phyloP scores from a whole-genome alignment of 1,140 invertebrate genomes.

The Tenebrio molitor region DNA sequence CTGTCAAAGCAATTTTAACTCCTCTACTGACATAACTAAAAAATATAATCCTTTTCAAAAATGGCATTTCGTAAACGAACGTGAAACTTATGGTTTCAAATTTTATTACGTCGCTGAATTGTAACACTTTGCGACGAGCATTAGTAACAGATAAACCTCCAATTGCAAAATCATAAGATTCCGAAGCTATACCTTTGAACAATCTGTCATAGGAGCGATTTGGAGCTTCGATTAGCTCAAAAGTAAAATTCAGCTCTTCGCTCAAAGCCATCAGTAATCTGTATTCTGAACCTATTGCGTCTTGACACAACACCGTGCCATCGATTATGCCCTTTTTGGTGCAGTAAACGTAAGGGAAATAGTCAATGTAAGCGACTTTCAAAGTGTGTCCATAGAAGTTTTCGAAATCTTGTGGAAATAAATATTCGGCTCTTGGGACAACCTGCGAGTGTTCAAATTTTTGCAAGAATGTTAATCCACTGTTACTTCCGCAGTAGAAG shows the following conservation, averaged over 20 bases:
- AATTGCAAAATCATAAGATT: not conserved
- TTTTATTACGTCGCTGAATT: not conserved
- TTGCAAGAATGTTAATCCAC: not conserved
- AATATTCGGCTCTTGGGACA: not conserved
- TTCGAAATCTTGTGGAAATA: not conserved
- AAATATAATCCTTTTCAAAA: not conserved
- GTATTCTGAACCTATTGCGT: not conserved
- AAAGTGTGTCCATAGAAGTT: not conserved
- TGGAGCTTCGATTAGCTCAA: not conserved
- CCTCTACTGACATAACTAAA: too few relatives aligned
- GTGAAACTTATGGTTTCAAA: not conserved
- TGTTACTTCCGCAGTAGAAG: conserved; percentile 1
- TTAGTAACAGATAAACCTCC: not conserved
- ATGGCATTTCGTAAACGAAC: not conserved
- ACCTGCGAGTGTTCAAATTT: not conserved
- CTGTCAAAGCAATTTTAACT: too few relatives aligned
- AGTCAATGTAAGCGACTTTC: not conserved
- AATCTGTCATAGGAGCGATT: not conserved
- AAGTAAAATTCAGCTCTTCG: not conserved
- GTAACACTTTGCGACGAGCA: not conserved
- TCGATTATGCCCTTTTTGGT: not conserved
- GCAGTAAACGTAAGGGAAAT: not conserved
- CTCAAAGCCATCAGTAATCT: not conserved
- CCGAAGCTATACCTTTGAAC: not conserved
- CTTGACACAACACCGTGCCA: not conserved